Conservation (phyloP, 2,113 vertebrate genomes). For the Aythya baeri region DNA sequence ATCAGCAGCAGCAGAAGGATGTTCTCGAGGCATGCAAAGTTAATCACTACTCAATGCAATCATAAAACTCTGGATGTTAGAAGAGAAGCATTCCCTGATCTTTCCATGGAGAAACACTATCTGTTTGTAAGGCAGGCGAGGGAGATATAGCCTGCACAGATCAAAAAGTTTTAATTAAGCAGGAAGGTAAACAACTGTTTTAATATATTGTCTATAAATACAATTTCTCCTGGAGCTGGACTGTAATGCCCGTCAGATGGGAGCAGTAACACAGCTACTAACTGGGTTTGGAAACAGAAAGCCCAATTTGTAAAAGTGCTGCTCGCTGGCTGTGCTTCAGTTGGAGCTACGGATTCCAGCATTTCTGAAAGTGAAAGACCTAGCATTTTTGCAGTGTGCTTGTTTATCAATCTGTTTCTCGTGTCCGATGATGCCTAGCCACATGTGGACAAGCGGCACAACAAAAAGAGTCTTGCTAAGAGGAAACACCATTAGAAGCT, state of each 20-base stretch:
- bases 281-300: not conserved
- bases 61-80: constrained; percentile 2
- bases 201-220: not conserved
- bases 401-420: not conserved
- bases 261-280: not conserved
- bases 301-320: not conserved
- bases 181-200: constrained; percentile 14
- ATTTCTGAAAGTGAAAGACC: not conserved
- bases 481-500: not conserved
- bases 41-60: not conserved
- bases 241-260: not conserved
- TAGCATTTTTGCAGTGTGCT: not conserved
- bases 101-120: constrained; percentile 30
- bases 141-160: constrained; percentile 4
- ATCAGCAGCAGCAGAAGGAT: constrained; percentile 17
- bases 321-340: not conserved
- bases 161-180: constrained; percentile 44
- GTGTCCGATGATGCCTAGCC: not conserved
- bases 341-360: not conserved
- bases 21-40: constrained; percentile 33
- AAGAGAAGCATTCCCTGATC: constrained; percentile 6
- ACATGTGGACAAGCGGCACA: not conserved
- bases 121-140: not conserved
- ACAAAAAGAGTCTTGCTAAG: not conserved
- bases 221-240: not conserved